These are phyloP conservation scores for Toxotes lorentzi DNA, from an alignment of 2,797 vertebrate genomes.

Conservation along the genomic window DNA sequence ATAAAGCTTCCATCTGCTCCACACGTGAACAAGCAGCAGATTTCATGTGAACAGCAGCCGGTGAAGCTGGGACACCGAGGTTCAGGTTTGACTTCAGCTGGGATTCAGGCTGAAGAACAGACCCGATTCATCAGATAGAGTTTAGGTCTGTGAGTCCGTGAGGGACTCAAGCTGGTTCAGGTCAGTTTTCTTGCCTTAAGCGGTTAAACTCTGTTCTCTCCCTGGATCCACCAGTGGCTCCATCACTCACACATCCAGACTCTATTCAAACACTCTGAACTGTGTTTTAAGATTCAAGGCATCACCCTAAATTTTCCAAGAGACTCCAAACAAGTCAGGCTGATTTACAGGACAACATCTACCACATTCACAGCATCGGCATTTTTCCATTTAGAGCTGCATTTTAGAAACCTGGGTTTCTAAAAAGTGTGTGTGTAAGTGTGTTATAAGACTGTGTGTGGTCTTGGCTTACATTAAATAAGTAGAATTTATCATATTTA, in stretches of 20 bases:
- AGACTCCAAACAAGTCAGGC: neutral
- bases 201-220: conserved; percentile 40
- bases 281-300: conserved; percentile 37
- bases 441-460: no score
- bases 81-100: conserved; percentile 1
- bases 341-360: no score
- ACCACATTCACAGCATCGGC: no score
- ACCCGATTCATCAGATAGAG: conserved; percentile 26
- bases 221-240: conserved; percentile 13
- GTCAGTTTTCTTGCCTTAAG: conserved; percentile 46
- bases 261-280: conserved; percentile 19
- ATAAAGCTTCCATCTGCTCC: neutral
- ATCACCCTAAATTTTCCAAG: conserved; percentile 25
- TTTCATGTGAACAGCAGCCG: neutral
- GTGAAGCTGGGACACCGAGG: neutral
- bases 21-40: neutral
- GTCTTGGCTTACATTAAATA: no score
- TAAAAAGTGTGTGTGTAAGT: no score
- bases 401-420: no score
- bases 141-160: neutral
- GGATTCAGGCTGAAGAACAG: neutral
- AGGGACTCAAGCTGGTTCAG: conserved; percentile 22
- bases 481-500: no score
- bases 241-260: conserved; percentile 21
- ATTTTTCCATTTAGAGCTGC: no score